Conservation (phyloP, 2,888 invertebrate genomes). For the Dendrolimus pini region DNA sequence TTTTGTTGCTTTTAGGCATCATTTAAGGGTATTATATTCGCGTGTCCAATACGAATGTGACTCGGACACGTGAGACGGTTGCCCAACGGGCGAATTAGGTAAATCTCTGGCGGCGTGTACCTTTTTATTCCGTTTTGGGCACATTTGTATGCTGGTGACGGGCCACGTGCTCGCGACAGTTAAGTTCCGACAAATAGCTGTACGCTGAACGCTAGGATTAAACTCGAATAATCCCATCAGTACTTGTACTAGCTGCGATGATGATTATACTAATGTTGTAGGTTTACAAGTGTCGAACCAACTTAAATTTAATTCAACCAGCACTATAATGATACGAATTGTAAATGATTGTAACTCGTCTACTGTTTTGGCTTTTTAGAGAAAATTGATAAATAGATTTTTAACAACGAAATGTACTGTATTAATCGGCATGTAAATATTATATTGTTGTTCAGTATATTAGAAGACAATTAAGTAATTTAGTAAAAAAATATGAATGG, state of each 20-base stretch:
- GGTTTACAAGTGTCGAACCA: too few species aligned
- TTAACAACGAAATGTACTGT: too few species aligned
- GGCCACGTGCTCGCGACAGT: constrained; percentile 33
- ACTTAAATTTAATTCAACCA: too few species aligned
- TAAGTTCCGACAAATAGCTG: constrained; percentile 57
- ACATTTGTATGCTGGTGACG: constrained; percentile 51
- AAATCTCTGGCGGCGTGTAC: constrained; percentile 33
- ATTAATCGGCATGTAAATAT: too few species aligned
- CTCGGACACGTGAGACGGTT: constrained; percentile 34
- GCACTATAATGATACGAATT: too few species aligned
- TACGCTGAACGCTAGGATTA: constrained; percentile 16
- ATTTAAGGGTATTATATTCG: constrained; percentile 21
- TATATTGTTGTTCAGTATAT: too few species aligned
- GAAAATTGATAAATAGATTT: too few species aligned
- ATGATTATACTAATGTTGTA: too few species aligned
- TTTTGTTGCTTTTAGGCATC: constrained; percentile 11
- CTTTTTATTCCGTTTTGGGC: constrained; percentile 30
- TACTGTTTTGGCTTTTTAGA: too few species aligned
- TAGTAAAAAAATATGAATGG: too few species aligned
- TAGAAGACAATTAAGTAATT: too few species aligned
- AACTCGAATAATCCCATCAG: not conserved
- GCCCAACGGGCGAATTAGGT: constrained; percentile 34
- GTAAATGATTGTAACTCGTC: too few species aligned
- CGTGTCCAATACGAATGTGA: constrained; percentile 22
- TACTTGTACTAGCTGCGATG: not conserved